Evolutionary conservation across 2,797 vertebrate genomes (phyloP).

Genomic region (Merluccius polli): DNA sequence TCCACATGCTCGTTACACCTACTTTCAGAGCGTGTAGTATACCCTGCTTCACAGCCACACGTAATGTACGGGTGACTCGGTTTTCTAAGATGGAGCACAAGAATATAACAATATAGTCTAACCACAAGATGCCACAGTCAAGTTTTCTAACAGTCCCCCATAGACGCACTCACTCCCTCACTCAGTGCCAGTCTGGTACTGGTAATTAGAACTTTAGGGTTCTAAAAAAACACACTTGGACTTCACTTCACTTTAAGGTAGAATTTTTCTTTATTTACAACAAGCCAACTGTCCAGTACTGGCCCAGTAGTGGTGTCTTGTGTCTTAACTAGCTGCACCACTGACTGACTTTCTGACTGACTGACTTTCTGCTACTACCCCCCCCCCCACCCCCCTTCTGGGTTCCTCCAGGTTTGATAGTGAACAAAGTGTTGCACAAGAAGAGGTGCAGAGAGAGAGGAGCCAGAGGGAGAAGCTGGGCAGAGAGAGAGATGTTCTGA

Average conservation of each 20-base stretch:
- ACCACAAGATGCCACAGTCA: too few relatives aligned
- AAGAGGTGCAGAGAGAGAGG: constrained; percentile 89
- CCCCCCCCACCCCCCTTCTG: constrained; percentile 4
- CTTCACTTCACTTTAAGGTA: not conserved
- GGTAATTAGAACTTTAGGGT: not conserved
- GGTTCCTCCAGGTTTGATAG: constrained; percentile 82
- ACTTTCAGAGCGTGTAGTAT: too few relatives aligned
- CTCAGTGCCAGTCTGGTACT: not conserved
- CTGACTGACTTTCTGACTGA: constrained; percentile 8
- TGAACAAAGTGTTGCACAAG: constrained; percentile 83
- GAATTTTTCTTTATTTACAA: not conserved
- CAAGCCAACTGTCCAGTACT: not conserved
- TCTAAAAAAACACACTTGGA: not conserved
- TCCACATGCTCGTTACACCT: too few relatives aligned
- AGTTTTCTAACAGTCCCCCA: too few relatives aligned
- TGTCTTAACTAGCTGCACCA: not conserved
- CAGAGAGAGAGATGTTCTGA: constrained; percentile 88
- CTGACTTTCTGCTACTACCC: not conserved
- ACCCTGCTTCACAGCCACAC: too few relatives aligned
- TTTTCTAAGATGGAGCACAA: too few relatives aligned
- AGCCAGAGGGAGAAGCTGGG: constrained; percentile 85
- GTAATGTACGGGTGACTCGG: too few relatives aligned
- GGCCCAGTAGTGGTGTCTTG: not conserved
- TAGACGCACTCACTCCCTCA: too few relatives aligned
- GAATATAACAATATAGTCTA: too few relatives aligned